Percentiles rank a stretch among this genome's conserved stretches.
Evolutionary conservation across 2,797 vertebrate species (phyloP).

Genomic region (Brachyalestes nurse): DNA sequence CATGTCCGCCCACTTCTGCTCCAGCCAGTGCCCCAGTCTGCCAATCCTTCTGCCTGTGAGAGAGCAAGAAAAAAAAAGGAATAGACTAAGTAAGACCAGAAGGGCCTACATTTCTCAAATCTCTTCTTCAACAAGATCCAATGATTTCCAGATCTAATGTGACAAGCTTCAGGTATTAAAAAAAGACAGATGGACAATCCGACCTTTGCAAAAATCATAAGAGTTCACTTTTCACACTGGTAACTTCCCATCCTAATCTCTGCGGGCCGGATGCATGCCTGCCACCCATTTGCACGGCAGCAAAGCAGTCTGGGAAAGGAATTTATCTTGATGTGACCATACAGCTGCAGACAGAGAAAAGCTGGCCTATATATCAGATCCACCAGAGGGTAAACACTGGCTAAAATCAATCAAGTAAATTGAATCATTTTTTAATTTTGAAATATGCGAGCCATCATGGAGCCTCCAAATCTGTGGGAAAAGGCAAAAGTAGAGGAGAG

Average conservation of each 20-base stretch:
- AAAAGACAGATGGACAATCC: slow-evolving; percentile 17
- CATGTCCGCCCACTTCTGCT: slow-evolving; percentile 27
- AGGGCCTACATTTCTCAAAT: background rate
- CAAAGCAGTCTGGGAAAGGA: background rate
- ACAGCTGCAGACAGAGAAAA: background rate
- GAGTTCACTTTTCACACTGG: background rate
- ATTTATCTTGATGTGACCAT: background rate
- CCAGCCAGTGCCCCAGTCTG: slow-evolving; percentile 21
- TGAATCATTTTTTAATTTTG: background rate
- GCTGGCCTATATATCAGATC: background rate
- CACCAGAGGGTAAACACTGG: background rate
- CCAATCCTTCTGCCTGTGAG: slow-evolving; percentile 27
- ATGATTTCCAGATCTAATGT: background rate
- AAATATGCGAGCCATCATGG: background rate
- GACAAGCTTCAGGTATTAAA: slow-evolving; percentile 19
- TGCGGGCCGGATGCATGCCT: background rate
- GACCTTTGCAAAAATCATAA: slow-evolving; percentile 2
- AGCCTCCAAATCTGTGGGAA: background rate
- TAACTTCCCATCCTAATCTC: background rate
- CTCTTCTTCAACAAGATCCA: slow-evolving; percentile 27
- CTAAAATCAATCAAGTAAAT: slow-evolving; percentile 14
- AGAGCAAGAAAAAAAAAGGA: background rate
- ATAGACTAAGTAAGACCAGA: slow-evolving; percentile 13
- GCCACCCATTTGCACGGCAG: background rate
- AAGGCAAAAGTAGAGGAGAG: slow-evolving; percentile 1